phyloP scores from a whole-genome alignment of 2,888 invertebrate species.

The Sarcophaga subvicina region DNA sequence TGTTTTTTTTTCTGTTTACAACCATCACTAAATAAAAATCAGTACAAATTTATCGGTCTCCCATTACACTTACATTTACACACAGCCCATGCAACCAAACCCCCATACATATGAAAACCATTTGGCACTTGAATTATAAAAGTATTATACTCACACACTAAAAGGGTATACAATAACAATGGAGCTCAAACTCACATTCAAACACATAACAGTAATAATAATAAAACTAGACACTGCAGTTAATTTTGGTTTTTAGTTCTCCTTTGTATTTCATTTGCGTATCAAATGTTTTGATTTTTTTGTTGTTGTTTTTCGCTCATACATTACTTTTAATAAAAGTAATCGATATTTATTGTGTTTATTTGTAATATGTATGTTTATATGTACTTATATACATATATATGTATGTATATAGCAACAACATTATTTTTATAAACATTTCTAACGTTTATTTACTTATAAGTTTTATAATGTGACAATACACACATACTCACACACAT shows the following conservation, averaged over 20 bases:
- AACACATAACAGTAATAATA: not conserved
- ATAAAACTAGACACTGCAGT: not conserved
- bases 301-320: not conserved
- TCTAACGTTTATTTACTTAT: conserved; percentile 3
- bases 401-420: too few species aligned
- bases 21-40: not conserved
- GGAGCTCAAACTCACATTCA: too few species aligned
- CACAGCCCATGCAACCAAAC: too few species aligned
- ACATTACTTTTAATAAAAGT: not conserved
- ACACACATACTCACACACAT: not conserved
- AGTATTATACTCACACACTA: too few species aligned
- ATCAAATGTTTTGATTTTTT: not conserved
- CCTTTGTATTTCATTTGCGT: conserved; percentile 22
- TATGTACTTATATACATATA: not conserved
- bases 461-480: conserved; percentile 19
- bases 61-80: not conserved
- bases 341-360: conserved; percentile 14
- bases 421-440: too few species aligned
- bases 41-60: not conserved
- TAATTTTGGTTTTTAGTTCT: not conserved
- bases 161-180: too few species aligned
- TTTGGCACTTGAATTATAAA: not conserved
- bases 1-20: not conserved
- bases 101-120: not conserved
- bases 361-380: not conserved